phyloP scores from a whole-genome alignment of 2,888 invertebrate species.

The Prosopocoilus inquinatus region DNA sequence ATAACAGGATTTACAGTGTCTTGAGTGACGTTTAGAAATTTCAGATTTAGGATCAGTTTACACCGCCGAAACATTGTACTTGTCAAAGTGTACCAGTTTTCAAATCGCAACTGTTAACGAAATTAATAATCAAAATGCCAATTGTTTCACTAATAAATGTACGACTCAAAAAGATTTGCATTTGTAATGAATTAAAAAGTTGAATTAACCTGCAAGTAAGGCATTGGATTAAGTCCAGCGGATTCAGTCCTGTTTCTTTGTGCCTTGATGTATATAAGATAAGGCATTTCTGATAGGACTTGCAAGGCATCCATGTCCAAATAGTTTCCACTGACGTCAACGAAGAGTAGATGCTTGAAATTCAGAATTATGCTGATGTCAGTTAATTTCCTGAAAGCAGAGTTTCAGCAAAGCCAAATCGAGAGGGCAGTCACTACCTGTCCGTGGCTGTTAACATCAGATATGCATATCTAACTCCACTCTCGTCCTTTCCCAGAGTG shows the following conservation, averaged over 20 bases:
- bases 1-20: too few relatives aligned
- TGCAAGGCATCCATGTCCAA: slow-evolving; percentile 53
- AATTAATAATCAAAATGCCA: too few relatives aligned
- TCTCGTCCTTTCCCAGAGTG: slow-evolving; percentile 49
- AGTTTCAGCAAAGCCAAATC: slow-evolving; percentile 26
- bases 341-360: slow-evolving; percentile 58
- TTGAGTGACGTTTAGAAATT: too few relatives aligned
- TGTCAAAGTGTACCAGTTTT: too few relatives aligned
- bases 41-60: too few relatives aligned
- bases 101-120: too few relatives aligned
- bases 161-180: not conserved
- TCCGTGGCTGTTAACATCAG: slow-evolving; percentile 55
- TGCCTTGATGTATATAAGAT: slow-evolving; percentile 57
- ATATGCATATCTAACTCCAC: slow-evolving; percentile 57
- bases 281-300: slow-evolving; percentile 54
- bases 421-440: slow-evolving; percentile 31
- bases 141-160: too few relatives aligned
- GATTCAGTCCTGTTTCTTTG: slow-evolving; percentile 56
- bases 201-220: slow-evolving; percentile 56
- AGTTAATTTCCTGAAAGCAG: slow-evolving; percentile 50
- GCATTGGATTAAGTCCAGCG: slow-evolving; percentile 53
- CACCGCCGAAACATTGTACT: too few relatives aligned
- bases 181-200: not conserved
- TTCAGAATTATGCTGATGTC: slow-evolving; percentile 53
- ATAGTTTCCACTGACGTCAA: slow-evolving; percentile 58